Evolutionary conservation across 2,113 vertebrate genomes (phyloP).

Genomic region (Bettongia penicillata): DNA sequence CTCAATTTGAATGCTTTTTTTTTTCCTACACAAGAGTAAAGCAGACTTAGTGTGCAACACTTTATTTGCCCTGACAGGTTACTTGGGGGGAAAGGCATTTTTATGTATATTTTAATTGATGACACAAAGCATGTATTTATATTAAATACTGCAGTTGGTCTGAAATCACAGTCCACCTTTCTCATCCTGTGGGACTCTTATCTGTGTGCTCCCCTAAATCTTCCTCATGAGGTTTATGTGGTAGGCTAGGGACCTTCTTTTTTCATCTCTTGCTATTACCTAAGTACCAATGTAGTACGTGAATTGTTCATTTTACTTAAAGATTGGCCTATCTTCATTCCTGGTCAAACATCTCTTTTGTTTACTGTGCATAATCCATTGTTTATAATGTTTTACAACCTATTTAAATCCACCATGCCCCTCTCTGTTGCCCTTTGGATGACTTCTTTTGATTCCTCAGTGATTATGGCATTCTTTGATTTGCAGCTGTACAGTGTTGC

Average conservation of each 20-base stretch:
- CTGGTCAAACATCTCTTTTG: neutral
- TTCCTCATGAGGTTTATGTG: neutral
- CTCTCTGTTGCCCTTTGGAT: neutral
- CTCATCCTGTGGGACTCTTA: neutral
- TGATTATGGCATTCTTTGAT: neutral
- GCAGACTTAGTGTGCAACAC: constrained; percentile 28
- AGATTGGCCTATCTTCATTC: neutral
- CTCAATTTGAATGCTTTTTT: constrained; percentile 25
- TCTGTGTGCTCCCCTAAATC: neutral
- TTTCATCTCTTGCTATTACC: neutral
- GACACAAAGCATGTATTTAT: neutral
- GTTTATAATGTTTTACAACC: neutral
- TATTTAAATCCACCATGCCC: neutral
- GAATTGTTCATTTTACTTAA: neutral
- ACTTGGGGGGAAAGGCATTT: neutral
- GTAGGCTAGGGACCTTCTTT: neutral
- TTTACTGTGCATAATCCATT: neutral
- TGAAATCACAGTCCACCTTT: neutral
- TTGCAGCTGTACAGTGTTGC: neutral
- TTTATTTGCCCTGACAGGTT: constrained; percentile 24
- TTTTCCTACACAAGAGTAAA: constrained; percentile 6
- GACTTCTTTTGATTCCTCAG: neutral
- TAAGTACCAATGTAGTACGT: neutral
- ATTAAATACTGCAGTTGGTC: neutral
- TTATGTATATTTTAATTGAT: neutral